Conservation (phyloP, 2,113 vertebrate genomes). For the Oncorhynchus kisutch region DNA sequence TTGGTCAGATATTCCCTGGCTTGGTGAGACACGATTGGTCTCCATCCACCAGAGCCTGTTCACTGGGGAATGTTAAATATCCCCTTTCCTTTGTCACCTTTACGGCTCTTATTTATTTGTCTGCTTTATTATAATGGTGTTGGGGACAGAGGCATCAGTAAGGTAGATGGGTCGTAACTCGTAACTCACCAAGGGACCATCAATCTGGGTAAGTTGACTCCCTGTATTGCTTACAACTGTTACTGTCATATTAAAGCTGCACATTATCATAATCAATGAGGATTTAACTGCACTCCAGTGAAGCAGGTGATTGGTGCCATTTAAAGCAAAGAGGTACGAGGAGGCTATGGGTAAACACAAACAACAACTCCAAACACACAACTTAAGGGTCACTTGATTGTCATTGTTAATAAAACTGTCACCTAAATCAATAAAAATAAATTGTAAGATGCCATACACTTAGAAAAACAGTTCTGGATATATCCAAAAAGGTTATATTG, state of each 20-base stretch:
- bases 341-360: neutral
- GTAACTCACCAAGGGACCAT: conserved; percentile 10
- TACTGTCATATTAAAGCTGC: conserved; percentile 43
- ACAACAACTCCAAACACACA: neutral
- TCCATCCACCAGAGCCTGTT: neutral
- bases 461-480: too few relatives aligned
- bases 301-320: conserved; percentile 37
- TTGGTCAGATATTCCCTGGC: neutral
- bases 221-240: conserved; percentile 43
- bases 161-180: conserved; percentile 32
- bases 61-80: conserved; percentile 16
- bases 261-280: conserved; percentile 46
- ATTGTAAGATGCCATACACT: neutral
- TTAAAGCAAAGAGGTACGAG: conserved; percentile 17
- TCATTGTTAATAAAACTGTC: neutral
- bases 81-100: conserved; percentile 25
- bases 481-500: too few relatives aligned
- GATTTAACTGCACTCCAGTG: conserved; percentile 39
- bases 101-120: conserved; percentile 38
- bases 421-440: neutral
- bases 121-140: conserved; percentile 19
- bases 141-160: conserved; percentile 18
- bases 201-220: conserved; percentile 36
- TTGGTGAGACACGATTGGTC: neutral
- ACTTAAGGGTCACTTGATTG: neutral